Evolutionary conservation across 2,888 invertebrate species (phyloP).

Genomic region (Drosophila paranaensis): DNA sequence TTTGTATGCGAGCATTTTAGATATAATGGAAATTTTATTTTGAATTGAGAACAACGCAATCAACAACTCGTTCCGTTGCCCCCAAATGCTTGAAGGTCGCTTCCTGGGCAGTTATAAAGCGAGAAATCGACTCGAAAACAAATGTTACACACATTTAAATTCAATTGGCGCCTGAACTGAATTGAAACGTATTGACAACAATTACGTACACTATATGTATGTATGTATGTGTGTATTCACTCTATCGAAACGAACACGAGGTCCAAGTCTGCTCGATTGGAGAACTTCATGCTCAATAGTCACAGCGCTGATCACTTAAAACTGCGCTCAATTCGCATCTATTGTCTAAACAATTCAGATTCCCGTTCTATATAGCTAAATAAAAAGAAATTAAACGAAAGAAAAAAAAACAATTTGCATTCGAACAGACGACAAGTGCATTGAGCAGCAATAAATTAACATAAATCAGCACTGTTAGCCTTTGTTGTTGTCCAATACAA

Average conservation of each 20-base stretch:
- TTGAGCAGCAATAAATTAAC: neutral
- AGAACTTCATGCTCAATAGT: conserved; percentile 30
- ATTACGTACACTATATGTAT: conserved; percentile 37
- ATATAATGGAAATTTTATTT: conserved; percentile 21
- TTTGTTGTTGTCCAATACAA: conserved; percentile 1
- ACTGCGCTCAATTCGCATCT: conserved; percentile 50
- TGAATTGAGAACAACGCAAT: conserved; percentile 44
- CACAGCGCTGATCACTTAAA: conserved; percentile 47
- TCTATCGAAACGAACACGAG: conserved; percentile 46
- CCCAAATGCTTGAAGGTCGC: conserved; percentile 57
- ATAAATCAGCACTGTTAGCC: neutral
- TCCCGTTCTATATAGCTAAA: conserved; percentile 17
- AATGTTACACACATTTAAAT: conserved; percentile 56
- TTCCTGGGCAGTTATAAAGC: conserved; percentile 55
- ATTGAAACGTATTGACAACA: conserved; percentile 68
- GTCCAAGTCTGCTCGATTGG: conserved; percentile 29
- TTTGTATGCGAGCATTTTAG: neutral
- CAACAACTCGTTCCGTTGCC: conserved; percentile 45
- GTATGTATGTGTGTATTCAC: conserved; percentile 4
- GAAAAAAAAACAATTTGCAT: neutral
- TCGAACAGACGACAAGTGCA: conserved; percentile 7
- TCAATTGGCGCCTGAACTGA: conserved; percentile 57
- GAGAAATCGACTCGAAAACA: conserved; percentile 38
- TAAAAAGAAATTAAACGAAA: neutral
- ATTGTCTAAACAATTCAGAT: conserved; percentile 45